phyloP scores from a whole-genome alignment of 2,113 vertebrate genomes.

The Leuciscus idus region DNA sequence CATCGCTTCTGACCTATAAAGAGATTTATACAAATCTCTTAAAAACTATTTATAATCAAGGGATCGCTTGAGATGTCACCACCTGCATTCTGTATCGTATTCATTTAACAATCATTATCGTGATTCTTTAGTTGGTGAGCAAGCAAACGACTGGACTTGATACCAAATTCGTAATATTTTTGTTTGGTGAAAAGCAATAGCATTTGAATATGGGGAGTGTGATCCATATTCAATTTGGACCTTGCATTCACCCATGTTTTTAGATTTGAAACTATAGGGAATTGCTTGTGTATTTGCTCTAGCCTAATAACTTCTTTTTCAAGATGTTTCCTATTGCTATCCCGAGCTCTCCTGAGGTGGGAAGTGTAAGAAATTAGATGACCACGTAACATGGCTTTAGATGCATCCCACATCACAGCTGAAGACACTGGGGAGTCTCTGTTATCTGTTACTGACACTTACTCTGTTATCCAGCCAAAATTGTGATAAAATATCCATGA shows the following conservation, averaged over 20 bases:
- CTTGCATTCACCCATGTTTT: background rate
- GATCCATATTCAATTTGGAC: background rate
- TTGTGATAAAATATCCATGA: background rate
- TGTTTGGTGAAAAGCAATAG: background rate
- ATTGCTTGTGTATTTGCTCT: slow-evolving; percentile 1
- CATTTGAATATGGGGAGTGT: background rate
- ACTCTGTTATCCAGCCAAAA: background rate
- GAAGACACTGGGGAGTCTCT: background rate
- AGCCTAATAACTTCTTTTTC: background rate
- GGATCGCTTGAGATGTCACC: background rate
- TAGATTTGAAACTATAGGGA: background rate
- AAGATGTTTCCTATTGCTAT: background rate
- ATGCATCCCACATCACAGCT: too few species aligned
- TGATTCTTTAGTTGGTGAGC: background rate
- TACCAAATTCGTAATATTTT: background rate
- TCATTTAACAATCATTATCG: background rate
- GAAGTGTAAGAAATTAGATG: background rate
- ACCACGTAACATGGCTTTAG: background rate
- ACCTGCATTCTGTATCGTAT: background rate
- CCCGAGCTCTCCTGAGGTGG: background rate
- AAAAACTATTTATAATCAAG: background rate
- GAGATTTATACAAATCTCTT: background rate
- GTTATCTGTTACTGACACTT: too few species aligned
- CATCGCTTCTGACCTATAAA: background rate
- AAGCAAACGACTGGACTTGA: background rate